Percentiles rank a stretch among this genome's conserved stretches.
phyloP scores from a whole-genome alignment of 1,140 invertebrate species.

The Cydia pomonella region DNA sequence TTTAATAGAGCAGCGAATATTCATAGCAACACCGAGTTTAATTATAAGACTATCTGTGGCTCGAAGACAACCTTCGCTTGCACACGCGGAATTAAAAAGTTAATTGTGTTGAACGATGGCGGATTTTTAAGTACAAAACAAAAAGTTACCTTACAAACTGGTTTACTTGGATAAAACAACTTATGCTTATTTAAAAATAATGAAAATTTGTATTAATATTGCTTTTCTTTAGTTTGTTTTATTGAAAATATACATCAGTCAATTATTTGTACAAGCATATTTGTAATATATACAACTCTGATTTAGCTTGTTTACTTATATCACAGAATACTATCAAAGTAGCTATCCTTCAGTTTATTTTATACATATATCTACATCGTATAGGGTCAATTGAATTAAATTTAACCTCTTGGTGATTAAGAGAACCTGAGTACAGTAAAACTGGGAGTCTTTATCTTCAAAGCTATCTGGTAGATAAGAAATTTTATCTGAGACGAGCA shows the following conservation, averaged over 20 bases:
- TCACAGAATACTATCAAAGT: too few species aligned
- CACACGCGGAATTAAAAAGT: slow-evolving; percentile 19
- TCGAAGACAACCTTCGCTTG: slow-evolving; percentile 1
- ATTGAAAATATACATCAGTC: background rate
- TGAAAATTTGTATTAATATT: background rate
- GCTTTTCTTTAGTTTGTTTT: background rate
- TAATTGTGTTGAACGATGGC: slow-evolving; percentile 13
- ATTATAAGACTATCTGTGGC: slow-evolving; percentile 52
- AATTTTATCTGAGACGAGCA: too few species aligned
- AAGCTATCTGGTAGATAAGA: too few species aligned
- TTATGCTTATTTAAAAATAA: background rate
- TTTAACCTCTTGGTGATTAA: too few species aligned
- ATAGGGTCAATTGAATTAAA: too few species aligned
- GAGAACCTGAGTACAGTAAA: too few species aligned
- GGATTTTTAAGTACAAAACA: background rate
- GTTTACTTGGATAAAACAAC: background rate
- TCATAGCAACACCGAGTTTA: slow-evolving; percentile 55
- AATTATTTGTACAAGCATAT: too few species aligned
- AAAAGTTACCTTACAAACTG: slow-evolving; percentile 4
- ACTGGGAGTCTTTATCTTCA: too few species aligned
- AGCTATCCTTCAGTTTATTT: too few species aligned
- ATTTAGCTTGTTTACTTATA: too few species aligned
- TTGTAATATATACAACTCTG: too few species aligned
- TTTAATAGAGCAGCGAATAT: slow-evolving; percentile 49
- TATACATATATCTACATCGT: too few species aligned